phyloP scores from a whole-genome alignment of 2,113 vertebrate genomes.

The Falcunculus frontatus region DNA sequence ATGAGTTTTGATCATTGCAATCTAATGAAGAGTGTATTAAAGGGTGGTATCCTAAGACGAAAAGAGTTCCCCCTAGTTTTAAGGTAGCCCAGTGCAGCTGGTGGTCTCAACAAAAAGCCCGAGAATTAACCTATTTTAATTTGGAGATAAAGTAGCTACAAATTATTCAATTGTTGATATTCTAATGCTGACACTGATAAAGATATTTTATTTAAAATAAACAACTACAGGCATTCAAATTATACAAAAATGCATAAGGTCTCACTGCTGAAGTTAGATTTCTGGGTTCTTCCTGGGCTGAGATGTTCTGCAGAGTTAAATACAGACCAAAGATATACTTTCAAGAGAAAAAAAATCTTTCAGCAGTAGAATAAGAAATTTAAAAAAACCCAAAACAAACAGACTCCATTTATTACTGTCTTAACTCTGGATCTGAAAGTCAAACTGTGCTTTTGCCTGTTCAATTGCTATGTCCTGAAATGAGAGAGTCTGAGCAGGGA shows the following conservation, averaged over 20 bases:
- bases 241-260: neutral
- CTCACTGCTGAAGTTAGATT: neutral
- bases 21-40: neutral
- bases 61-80: neutral
- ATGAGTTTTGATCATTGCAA: neutral
- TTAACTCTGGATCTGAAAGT: neutral
- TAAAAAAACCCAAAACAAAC: too few relatives aligned
- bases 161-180: neutral
- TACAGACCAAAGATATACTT: neutral
- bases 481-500: neutral
- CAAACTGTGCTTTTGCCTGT: neutral
- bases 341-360: neutral
- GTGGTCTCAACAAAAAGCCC: neutral
- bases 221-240: neutral
- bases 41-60: neutral
- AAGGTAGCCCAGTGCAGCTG: neutral
- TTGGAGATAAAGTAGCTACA: neutral
- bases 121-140: neutral
- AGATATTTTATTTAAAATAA: neutral
- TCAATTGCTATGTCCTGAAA: neutral
- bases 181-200: neutral
- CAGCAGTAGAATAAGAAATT: neutral
- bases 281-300: neutral
- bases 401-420: neutral
- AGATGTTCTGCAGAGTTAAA: neutral